Conservation (phyloP, 2,797 vertebrate species). For the Lepilemur ruficaudatus region DNA sequence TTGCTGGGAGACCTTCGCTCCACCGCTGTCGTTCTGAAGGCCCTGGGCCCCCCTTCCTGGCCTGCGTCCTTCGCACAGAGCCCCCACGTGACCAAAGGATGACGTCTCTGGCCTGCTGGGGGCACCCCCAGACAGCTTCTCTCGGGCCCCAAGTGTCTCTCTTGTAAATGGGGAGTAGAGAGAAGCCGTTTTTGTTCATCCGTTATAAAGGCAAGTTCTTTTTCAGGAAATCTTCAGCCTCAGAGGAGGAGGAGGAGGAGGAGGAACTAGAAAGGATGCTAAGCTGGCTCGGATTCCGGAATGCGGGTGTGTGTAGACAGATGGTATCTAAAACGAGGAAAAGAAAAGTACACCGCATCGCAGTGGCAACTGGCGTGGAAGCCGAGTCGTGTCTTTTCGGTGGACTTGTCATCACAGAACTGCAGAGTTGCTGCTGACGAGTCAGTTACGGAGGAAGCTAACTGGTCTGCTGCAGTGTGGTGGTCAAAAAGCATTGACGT, state of each 20-base stretch:
- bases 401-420: background rate
- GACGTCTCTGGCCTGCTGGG: background rate
- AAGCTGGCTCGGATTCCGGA: background rate
- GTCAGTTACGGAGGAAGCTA: no score
- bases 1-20: background rate
- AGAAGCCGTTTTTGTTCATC: background rate
- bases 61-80: background rate
- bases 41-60: background rate
- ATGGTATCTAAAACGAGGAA: background rate
- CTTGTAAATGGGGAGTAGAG: background rate
- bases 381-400: background rate
- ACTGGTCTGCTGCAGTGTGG: background rate
- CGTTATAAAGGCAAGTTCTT: background rate
- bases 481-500: background rate
- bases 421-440: background rate
- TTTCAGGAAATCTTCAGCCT: background rate
- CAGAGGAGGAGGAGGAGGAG: background rate
- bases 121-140: background rate
- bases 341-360: background rate
- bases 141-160: background rate
- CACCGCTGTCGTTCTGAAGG: background rate
- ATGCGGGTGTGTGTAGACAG: background rate
- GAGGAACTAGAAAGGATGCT: background rate
- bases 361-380: background rate
- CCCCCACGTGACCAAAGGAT: no score